Conservation (phyloP, 2,888 invertebrate genomes). For the Athalia cordata region DNA sequence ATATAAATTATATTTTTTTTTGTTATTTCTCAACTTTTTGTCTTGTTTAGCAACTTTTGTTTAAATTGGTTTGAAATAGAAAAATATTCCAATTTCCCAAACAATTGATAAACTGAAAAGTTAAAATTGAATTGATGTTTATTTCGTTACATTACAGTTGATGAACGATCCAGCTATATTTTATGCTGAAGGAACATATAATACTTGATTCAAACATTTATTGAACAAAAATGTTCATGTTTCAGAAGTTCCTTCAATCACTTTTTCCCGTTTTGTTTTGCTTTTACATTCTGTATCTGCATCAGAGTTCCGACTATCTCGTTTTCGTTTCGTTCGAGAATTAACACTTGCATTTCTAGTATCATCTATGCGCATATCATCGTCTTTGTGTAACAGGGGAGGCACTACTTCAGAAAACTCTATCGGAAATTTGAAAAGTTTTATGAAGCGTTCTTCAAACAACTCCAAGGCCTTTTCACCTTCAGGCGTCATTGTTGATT, state of each 20-base stretch:
- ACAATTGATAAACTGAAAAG: too few relatives aligned
- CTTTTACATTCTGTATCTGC: slow-evolving; percentile 1
- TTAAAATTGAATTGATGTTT: too few relatives aligned
- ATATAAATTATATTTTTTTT: too few relatives aligned
- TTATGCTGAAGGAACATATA: too few relatives aligned
- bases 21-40: too few relatives aligned
- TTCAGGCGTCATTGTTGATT: background rate
- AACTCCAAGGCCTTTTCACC: slow-evolving; percentile 42
- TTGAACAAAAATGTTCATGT: background rate
- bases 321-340: background rate
- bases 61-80: too few relatives aligned
- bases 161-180: too few relatives aligned
- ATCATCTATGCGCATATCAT: background rate
- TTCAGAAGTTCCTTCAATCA: slow-evolving; percentile 3
- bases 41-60: too few relatives aligned
- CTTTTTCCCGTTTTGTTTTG: background rate
- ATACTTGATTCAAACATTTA: too few relatives aligned
- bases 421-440: slow-evolving; percentile 66
- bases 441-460: slow-evolving; percentile 61
- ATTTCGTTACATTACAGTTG: too few relatives aligned
- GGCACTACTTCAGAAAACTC: slow-evolving; percentile 57
- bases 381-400: slow-evolving; percentile 20
- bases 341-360: background rate
- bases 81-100: too few relatives aligned
- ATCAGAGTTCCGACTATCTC: background rate